phyloP scores from a whole-genome alignment of 2,113 vertebrate genomes.

The Leptodactylus fuscus region DNA sequence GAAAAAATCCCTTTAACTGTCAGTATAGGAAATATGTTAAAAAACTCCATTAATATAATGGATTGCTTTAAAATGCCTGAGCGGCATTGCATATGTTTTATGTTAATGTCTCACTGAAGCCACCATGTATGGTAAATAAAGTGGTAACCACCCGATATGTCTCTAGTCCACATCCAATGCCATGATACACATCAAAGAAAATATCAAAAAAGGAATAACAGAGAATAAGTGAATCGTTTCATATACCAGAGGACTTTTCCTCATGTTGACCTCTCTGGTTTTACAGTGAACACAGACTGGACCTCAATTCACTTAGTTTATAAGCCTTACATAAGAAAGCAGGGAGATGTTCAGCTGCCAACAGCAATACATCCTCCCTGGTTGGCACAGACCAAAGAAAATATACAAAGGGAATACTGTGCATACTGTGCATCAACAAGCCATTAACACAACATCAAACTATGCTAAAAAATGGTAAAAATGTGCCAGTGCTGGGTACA shows the following conservation, averaged over 20 bases:
- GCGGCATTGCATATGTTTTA: neutral
- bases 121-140: neutral
- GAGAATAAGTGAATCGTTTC: neutral
- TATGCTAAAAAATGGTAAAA: neutral
- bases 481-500: neutral
- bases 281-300: neutral
- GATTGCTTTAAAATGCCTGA: neutral
- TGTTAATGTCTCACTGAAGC: neutral
- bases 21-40: neutral
- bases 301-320: neutral
- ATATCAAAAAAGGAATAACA: neutral
- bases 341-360: neutral
- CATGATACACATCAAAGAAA: neutral
- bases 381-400: neutral
- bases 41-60: neutral
- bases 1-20: neutral
- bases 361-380: slow-evolving; percentile 16
- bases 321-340: slow-evolving; percentile 13
- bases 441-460: neutral
- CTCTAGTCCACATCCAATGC: neutral
- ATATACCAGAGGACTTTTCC: neutral
- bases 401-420: slow-evolving; percentile 2
- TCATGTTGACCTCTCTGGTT: neutral
- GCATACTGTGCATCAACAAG: slow-evolving; percentile 23
- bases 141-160: neutral